Evolutionary conservation across 2,113 vertebrate genomes (phyloP), one percentile per base, ranked within the genome.

Genomic region (Ondatra zibethicus): DNA sequence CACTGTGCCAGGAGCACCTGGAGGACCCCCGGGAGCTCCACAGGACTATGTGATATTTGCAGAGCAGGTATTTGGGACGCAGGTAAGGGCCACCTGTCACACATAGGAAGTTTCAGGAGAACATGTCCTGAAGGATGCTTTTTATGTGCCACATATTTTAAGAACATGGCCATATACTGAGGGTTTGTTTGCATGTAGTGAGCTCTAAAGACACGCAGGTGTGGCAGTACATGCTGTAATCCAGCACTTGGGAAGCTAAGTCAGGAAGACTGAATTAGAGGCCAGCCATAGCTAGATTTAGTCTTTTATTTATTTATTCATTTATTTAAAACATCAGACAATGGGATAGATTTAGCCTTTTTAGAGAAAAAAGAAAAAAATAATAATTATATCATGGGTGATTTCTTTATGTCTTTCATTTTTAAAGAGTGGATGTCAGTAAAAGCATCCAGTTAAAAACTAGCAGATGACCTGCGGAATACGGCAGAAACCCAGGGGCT

Each of bases 401-500:
- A 42, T 87, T 93, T 91, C 89, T 75, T 82, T 85, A 93, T 66
- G 86, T 95, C 70, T 68, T 97, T 93, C 29, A 77, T 88, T 96
- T 94, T 50, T 75, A 68, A 91, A 89, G 61, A 95, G 55, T 91
- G 58, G 89, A 63, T 88, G 89, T 94, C 77, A 92, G 91, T 89
- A 73, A 93, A 97, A 93, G 89, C 88, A 58, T 91, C 50, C 33
- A 86, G 65, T 92, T 92, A 25, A 92, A 92, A 93, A 55, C 73
- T 14, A 94, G 55, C 94, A 97, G 96, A 89, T 91, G 95, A 96
- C 45, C 1, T 63, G 86, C 92, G 95, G 96, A 89, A 63, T 65
- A 55, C 75, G 77, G 87, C 96, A 95, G 8, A 77, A 70, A 27
- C 92, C 66, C 86, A 94, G 77, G 33, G 94, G 94, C 89, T 95